Percentiles rank a stretch among this genome's conserved stretches.
These are phyloP conservation scores for Hemitrygon akajei DNA, from an alignment of 2,797 vertebrate species.

Conservation along the genomic window DNA sequence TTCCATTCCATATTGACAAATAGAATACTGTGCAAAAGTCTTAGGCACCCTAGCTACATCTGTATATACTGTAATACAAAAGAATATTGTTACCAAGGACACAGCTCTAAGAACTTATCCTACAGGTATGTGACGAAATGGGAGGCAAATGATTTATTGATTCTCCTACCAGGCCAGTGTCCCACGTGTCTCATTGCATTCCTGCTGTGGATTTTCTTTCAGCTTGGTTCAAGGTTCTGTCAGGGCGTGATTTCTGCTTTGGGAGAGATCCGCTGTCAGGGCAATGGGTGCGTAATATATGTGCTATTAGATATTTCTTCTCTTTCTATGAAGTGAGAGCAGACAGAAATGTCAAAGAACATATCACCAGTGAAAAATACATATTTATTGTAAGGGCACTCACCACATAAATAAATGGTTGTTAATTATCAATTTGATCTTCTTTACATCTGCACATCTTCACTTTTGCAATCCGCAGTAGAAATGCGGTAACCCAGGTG, in stretches of 20 bases:
- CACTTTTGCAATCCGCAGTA: neutral
- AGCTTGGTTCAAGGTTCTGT: conserved; percentile 25
- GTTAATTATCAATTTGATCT: conserved; percentile 10
- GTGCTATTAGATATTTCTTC: neutral
- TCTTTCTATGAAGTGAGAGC: conserved; percentile 1
- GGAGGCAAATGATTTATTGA: conserved; percentile 27
- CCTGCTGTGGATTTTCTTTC: conserved; percentile 27
- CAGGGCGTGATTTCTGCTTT: neutral
- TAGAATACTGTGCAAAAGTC: no score
- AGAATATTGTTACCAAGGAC: conserved; percentile 4
- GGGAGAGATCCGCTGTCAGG: neutral
- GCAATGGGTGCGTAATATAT: neutral
- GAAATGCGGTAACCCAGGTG: neutral
- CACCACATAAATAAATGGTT: neutral
- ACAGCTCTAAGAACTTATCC: neutral
- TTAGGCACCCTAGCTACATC: no score
- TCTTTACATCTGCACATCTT: no score
- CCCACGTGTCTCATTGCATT: conserved; percentile 10
- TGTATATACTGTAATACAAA: no score
- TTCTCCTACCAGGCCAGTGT: neutral
- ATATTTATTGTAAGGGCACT: neutral
- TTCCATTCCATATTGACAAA: no score
- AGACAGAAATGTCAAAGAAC: conserved; percentile 6
- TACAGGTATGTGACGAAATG: conserved; percentile 28
- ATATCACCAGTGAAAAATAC: neutral